Evolutionary conservation across 2,888 invertebrate genomes (phyloP).

Genomic region (Sinodicranocentrus sp.): DNA sequence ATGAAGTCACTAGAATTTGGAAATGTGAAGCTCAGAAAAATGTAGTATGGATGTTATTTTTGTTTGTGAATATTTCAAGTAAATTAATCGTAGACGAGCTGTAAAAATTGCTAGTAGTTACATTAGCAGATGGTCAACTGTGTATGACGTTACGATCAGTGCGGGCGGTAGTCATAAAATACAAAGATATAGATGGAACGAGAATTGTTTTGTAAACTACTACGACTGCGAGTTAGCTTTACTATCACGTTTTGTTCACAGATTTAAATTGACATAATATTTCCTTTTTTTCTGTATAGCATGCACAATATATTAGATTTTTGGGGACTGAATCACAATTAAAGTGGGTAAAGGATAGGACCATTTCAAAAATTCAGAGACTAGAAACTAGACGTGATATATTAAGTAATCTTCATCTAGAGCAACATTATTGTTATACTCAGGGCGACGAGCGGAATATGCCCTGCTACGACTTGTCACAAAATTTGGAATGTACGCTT

Average conservation of each 20-base stretch:
- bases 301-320: conserved; percentile 49
- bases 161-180: too few species aligned
- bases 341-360: conserved; percentile 32
- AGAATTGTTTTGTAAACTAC: conserved; percentile 60
- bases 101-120: too few species aligned
- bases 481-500: conserved; percentile 47
- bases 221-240: conserved; percentile 71
- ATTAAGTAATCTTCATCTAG: conserved; percentile 31
- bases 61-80: too few species aligned
- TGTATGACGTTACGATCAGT: too few species aligned
- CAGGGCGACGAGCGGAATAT: conserved; percentile 16
- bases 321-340: conserved; percentile 56
- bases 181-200: neutral
- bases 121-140: too few species aligned
- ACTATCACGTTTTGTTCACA: conserved; percentile 68
- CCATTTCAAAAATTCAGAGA: conserved; percentile 43
- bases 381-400: conserved; percentile 60
- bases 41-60: too few species aligned
- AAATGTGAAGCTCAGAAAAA: too few species aligned
- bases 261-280: conserved; percentile 47
- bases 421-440: neutral
- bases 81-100: too few species aligned
- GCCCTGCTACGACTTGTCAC: conserved; percentile 16
- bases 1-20: too few species aligned
- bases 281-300: conserved; percentile 29